Percentiles rank a stretch among this genome's conserved stretches.
These are phyloP conservation scores for Apis dorsata DNA, from an alignment of 1,140 invertebrate genomes.

Conservation along the genomic window DNA sequence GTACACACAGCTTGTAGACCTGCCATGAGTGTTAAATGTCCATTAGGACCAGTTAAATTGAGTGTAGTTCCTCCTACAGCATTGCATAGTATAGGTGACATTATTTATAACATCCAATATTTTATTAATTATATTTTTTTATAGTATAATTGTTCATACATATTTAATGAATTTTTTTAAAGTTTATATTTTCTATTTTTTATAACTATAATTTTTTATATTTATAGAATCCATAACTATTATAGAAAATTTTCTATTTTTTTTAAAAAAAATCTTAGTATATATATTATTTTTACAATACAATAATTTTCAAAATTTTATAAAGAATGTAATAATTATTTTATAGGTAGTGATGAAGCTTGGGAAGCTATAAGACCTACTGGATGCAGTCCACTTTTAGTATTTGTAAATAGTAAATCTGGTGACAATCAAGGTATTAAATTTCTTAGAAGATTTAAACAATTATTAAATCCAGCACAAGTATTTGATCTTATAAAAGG, in stretches of 20 bases:
- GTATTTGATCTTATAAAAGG: conserved; percentile 97
- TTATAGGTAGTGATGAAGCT: conserved; percentile 87
- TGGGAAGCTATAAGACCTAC: conserved; percentile 93
- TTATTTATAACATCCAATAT: not conserved
- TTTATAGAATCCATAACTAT: not conserved
- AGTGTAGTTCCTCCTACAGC: conserved; percentile 96
- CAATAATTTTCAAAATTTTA: not conserved
- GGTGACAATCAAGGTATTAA: conserved; percentile 99
- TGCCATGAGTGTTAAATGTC: conserved; percentile 86
- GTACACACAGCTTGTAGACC: conserved; percentile 94
- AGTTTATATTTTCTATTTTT: not conserved
- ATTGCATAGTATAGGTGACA: conserved; percentile 91
- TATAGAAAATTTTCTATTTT: not conserved
- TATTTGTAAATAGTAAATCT: conserved; percentile 98
- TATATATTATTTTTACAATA: not conserved
- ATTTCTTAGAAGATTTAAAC: conserved; percentile 96
- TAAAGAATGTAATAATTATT: conserved; percentile 18
- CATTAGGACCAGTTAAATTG: conserved; percentile 91
- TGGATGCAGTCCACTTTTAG: conserved; percentile 92
- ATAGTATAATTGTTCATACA: conserved; percentile 1
- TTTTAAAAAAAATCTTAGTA: no score
- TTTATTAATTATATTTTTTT: not conserved
- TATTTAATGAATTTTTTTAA: not conserved
- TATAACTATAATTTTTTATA: not conserved
- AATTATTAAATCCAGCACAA: conserved; percentile 97